Percentiles rank a stretch among this genome's conserved stretches.
phyloP scores from a whole-genome alignment of 1,140 invertebrate genomes.

The Drosophila burlai region DNA sequence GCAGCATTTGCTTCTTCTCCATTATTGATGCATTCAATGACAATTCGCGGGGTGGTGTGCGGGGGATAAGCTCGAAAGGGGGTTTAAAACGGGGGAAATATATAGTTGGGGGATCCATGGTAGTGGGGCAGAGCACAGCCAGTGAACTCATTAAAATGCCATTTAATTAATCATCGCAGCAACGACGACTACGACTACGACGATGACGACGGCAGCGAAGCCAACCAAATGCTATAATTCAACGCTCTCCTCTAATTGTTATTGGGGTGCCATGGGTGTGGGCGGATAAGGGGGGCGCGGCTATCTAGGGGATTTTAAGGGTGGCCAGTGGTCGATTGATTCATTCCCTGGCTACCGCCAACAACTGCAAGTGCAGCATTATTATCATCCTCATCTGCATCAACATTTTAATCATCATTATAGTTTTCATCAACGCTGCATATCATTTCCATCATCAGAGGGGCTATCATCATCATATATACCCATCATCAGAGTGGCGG shows the following conservation, averaged over 20 bases:
- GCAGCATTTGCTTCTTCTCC: constrained; percentile 22
- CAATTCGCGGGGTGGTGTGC: constrained; percentile 20
- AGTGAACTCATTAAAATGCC: constrained; percentile 82
- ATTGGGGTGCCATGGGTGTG: constrained; percentile 17
- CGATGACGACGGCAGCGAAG: constrained; percentile 33
- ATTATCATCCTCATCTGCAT: constrained; percentile 4
- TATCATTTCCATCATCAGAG: constrained; percentile 23
- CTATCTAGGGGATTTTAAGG: constrained; percentile 5
- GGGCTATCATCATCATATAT: constrained; percentile 10
- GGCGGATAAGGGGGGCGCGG: neutral
- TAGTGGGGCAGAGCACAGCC: neutral
- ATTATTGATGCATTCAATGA: constrained; percentile 75
- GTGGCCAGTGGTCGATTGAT: constrained; percentile 55
- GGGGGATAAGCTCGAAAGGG: neutral
- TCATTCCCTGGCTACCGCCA: constrained; percentile 38
- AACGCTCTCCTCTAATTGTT: constrained; percentile 64
- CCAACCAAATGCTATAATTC: constrained; percentile 78
- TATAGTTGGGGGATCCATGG: neutral
- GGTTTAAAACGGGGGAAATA: neutral
- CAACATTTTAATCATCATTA: constrained; percentile 36
- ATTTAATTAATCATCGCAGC: constrained; percentile 79
- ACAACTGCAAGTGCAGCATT: constrained; percentile 25
- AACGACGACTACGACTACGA: constrained; percentile 10
- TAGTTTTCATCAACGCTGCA: constrained; percentile 27
- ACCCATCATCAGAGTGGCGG: neutral